Evolutionary conservation across 1,140 invertebrate genomes (phyloP), one percentile per base, ranked within the genome.

Genomic region (Drosophila micromelanica): DNA sequence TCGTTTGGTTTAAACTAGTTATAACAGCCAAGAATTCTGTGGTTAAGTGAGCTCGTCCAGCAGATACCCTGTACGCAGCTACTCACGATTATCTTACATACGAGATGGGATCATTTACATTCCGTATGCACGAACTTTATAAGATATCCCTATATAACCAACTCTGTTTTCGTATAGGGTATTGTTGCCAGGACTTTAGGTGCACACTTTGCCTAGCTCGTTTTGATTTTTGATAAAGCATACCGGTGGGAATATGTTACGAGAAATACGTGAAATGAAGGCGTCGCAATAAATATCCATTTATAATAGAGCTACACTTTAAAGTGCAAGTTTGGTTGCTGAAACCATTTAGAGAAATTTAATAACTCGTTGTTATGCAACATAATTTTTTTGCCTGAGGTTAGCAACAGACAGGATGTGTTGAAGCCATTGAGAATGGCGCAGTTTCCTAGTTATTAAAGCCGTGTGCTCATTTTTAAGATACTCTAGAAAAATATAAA

Each of bases 211-310:
- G 35, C 11, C 5, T 27, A 13, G 17, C 15, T 13, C 17, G 27
- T 42, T 55, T 42, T 55, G 52, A 40, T 42, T 55, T 42, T 42
- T 37, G 38, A 55, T 55, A 55, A 55, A 55, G n/a, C 52, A 40
- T 40, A 40, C 52, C 20, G 15, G 2, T 8, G 52, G 37, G 20
- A 55, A 55, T 27, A 55, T 42, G 52, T 13, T 42, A 13, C 38
- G 20, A 42, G 17, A 12, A 27, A n/a, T n/a, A n/a, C n/a, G 20
- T 17, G 12, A 46, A 46, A 17, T 46, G 12, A 17, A 46, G 12
- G 23, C n/a, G 13, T 20, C 7, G 9, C 30, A 49, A 23, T 52
- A 52, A 35, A 30, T 37, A 17, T 2, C 15, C 35, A 52, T 52
- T 52, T 35, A 52, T 8, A 27, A n/a, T 43, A 43, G 6, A 17